Evolutionary conservation across 2,797 vertebrate species (phyloP), one percentile per base, ranked within the genome.

Genomic region (Sebastiscus tertius): DNA sequence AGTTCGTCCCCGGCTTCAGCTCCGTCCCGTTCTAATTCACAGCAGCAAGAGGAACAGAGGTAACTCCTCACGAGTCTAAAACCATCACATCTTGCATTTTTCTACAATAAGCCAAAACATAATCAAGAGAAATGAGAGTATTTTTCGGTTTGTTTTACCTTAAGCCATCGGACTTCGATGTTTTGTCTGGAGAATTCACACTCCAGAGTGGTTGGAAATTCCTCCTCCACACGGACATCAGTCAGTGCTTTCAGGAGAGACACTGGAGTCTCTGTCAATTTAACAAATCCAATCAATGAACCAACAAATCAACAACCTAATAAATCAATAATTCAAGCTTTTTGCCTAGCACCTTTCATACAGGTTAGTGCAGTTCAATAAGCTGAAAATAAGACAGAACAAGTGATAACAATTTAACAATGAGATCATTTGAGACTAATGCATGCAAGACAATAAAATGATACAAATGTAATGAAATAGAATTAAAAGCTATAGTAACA

Each of bases 151-250:
- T 31, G 1, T 31, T 60, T 83, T 91, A 99, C 98, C 98, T 99
- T 99, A 72, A 96, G 86, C 98, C 98, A 99, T 79, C 86, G 96
- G 88, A 97, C 96, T 13, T 97, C 96, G 1, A 93, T 93, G 1
- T 95, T 95, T 82, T 97, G 93, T 76, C 97, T 96, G 81, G 98
- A 99, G 83, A 99, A 94, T 92, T 99, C 97, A 2, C 97, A 99
- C 86, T 99, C 97, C 1, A 99, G 94, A n/a, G 94, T 96, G 65
- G 95, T 96, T 0, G 95, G 90, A 18, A 96, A 93, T 0, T 95
- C 97, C 88, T 99, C 98, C 0, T 95, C 96, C 79, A 98, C 93
- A 1, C 96, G 94, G 27, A 96, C 75, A 74, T 98, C 96, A 14
- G 72, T 90, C 0, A 96, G 95, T 2, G 90, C 90, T 89, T 67